Base-by-base conservation (phyloP, 1,140 invertebrate genomes). In the Drosophila biarmipes region DNA sequence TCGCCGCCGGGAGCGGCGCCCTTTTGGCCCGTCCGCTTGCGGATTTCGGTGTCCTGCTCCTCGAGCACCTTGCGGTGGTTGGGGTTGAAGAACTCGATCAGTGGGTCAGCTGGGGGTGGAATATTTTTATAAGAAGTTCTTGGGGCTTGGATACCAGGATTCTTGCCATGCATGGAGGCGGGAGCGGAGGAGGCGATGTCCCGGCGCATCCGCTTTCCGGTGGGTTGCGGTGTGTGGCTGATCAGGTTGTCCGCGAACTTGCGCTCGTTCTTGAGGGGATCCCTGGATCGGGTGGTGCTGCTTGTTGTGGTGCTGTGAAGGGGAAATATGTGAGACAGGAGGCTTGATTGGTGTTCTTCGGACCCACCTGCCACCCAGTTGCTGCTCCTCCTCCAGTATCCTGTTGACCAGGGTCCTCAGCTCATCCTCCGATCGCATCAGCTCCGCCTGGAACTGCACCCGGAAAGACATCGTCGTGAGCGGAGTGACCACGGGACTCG, bases 71-170 rank as follows among this genome's bases (percentile, higher is more conserved):
- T 89, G 53, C 94, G 92, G 78, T 95, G 93, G 90, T 95, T 95
- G 2, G 95, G 95, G 76, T 95, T 94, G 82, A 95, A 95, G 90
- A 95, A 96, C 67, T 95, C 95, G 0, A 95, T 94, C 62, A 94
- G 92, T 2, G 94, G 93, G 53, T 93, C 94, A 6, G 94, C 94
- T 76, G 92, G 37, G 40, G 48, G 17, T 11, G 7, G 0, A 10
- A 10, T 38, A 14, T 11, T 8, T 17, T 27, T 63, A n/a, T 31
- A 10, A 31, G 8, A 10, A 6, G n/a, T n/a, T 37, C 4, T 37
- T 43, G 17, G 8, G 17, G 4, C 5, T 19, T 43, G 1, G 10
- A 17, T 2, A 11, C 11, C 40, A 12, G 10, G 8, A 14, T 19
- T 12, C 14, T 86, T 78, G 52, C 86, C 84, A 19, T 90, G 85